These are phyloP conservation scores for Alloscopus bannaensis DNA, from an alignment of 2,888 invertebrate species.

Conservation along the genomic window DNA sequence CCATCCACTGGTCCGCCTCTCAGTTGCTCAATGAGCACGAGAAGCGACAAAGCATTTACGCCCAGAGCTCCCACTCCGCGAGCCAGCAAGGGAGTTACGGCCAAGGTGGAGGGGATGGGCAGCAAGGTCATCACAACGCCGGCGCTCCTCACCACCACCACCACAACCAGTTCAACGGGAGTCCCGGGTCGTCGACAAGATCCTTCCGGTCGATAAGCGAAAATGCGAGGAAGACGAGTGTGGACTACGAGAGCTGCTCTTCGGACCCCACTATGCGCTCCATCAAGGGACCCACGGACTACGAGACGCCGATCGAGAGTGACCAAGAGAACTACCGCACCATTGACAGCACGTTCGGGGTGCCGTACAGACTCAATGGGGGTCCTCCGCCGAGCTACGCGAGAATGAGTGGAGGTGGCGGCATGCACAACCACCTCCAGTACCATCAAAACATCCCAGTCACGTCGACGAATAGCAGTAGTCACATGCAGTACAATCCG, in stretches of 20 bases:
- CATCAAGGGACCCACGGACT: slow-evolving; percentile 70
- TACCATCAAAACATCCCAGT: slow-evolving; percentile 56
- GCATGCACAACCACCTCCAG: slow-evolving; percentile 34
- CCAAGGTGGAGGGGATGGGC: slow-evolving; percentile 34
- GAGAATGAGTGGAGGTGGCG: slow-evolving; percentile 35
- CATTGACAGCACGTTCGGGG: slow-evolving; percentile 70
- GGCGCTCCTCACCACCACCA: slow-evolving; percentile 41
- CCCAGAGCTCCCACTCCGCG: slow-evolving; percentile 68
- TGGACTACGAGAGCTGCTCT: slow-evolving; percentile 73
- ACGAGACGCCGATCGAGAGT: slow-evolving; percentile 71
- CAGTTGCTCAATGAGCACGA: slow-evolving; percentile 80
- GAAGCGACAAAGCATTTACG: slow-evolving; percentile 78
- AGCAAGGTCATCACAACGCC: slow-evolving; percentile 23
- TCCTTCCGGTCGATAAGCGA: slow-evolving; percentile 72
- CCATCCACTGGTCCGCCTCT: slow-evolving; percentile 77
- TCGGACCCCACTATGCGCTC: slow-evolving; percentile 71
- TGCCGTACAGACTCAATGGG: slow-evolving; percentile 66
- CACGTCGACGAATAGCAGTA: slow-evolving; percentile 65
- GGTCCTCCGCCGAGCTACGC: slow-evolving; percentile 42
- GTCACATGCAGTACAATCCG: slow-evolving; percentile 76
- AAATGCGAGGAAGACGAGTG: slow-evolving; percentile 68
- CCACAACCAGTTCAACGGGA: slow-evolving; percentile 60
- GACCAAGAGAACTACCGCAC: slow-evolving; percentile 72
- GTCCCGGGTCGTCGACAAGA: slow-evolving; percentile 70
- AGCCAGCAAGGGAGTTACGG: slow-evolving; percentile 54